A percentile compares a stretch with the other conserved stretches of the same genome.
These are phyloP conservation scores for Anastatus disparis DNA, from an alignment of 1,140 invertebrate genomes.

Conservation along the genomic window DNA sequence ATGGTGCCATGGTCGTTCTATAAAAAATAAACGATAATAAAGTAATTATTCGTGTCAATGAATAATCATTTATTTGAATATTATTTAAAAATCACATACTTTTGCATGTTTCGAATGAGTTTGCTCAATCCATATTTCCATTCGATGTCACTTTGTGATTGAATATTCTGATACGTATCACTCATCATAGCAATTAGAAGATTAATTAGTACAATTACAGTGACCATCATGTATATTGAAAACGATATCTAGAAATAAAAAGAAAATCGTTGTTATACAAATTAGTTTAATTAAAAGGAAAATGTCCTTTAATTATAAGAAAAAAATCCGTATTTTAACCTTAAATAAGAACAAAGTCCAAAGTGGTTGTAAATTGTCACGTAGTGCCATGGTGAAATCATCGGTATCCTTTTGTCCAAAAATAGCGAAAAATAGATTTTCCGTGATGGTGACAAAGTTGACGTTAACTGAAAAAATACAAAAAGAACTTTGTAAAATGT, in stretches of 20 bases:
- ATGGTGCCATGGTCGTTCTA: conserved; percentile 93
- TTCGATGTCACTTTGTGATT: conserved; percentile 99
- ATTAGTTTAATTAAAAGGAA: no score
- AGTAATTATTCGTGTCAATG: background rate
- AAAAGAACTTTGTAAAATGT: conserved; percentile 37
- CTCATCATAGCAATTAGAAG: conserved; percentile 99
- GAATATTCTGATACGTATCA: conserved; percentile 98
- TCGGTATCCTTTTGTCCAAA: conserved; percentile 96
- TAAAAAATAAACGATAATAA: conserved; percentile 3
- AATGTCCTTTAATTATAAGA: no score
- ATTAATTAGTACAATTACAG: conserved; percentile 97
- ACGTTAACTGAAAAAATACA: conserved; percentile 81
- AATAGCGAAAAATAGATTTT: conserved; percentile 98
- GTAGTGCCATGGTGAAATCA: conserved; percentile 71
- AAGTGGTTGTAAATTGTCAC: conserved; percentile 69
- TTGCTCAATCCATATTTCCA: conserved; percentile 99
- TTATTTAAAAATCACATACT: conserved; percentile 47
- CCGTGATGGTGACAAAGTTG: conserved; percentile 90
- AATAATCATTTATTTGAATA: conserved; percentile 1
- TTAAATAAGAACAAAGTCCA: conserved; percentile 86
- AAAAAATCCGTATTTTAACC: conserved; percentile 67
- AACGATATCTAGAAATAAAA: conserved; percentile 57
- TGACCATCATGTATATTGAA: conserved; percentile 93
- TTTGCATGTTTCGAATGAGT: conserved; percentile 97
- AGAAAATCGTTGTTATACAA: background rate